These are phyloP conservation scores for Chromobotia macracanthus DNA, from an alignment of 2,797 vertebrate genomes.

Conservation along the genomic window DNA sequence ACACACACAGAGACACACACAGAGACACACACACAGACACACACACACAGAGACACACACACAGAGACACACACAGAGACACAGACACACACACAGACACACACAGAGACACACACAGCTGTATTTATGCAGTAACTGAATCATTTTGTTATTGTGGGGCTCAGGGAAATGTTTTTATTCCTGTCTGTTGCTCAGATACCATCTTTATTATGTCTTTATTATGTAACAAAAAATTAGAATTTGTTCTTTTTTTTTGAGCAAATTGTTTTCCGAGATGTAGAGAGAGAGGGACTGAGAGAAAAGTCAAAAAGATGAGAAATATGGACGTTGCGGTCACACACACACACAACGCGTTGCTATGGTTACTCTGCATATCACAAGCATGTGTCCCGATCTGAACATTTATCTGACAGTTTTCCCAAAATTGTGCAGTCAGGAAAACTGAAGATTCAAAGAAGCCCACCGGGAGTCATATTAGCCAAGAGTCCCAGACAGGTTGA, in stretches of 20 bases:
- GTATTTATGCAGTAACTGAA: slow-evolving; percentile 63
- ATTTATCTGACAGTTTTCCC: slow-evolving; percentile 41
- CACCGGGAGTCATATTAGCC: background rate
- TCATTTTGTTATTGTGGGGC: slow-evolving; percentile 64
- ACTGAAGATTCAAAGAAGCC: slow-evolving; percentile 22
- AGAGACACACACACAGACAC: no score
- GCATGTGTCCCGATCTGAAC: slow-evolving; percentile 48
- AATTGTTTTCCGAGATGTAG: slow-evolving; percentile 45
- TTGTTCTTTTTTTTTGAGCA: slow-evolving; percentile 51
- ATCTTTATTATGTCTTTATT: slow-evolving; percentile 60
- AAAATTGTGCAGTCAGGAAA: slow-evolving; percentile 46
- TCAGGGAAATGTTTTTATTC: slow-evolving; percentile 65
- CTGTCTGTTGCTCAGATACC: slow-evolving; percentile 60
- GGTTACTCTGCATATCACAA: slow-evolving; percentile 48
- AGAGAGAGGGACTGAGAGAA: slow-evolving; percentile 7
- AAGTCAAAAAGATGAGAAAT: slow-evolving; percentile 52
- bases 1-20: background rate
- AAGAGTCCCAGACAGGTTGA: slow-evolving; percentile 17
- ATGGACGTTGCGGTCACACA: slow-evolving; percentile 43
- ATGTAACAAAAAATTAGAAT: slow-evolving; percentile 53
- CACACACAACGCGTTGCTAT: slow-evolving; percentile 47
- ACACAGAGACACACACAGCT: slow-evolving; percentile 37
- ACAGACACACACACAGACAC: slow-evolving; percentile 3
- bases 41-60: no score
- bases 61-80: no score